These are phyloP conservation scores for Poeciliopsis occidentalis DNA, from an alignment of 2,113 vertebrate genomes.

Conservation along the genomic window DNA sequence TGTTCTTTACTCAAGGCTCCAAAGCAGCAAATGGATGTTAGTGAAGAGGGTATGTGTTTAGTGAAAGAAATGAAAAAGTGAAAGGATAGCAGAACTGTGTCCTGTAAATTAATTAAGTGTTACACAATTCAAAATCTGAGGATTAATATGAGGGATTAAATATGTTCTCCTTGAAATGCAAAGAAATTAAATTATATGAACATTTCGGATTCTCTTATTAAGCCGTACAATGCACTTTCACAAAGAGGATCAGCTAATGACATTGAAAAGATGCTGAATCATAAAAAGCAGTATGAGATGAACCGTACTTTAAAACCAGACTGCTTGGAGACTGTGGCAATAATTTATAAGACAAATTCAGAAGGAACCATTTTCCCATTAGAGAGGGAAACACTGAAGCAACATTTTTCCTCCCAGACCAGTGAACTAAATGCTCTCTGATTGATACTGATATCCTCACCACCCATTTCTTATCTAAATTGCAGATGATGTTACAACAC, in stretches of 20 bases:
- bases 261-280: constrained; percentile 53
- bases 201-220: constrained; percentile 23
- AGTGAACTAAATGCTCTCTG: constrained; percentile 63
- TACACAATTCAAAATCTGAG: constrained; percentile 1
- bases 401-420: constrained; percentile 55
- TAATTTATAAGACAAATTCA: constrained; percentile 72
- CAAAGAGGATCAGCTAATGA: constrained; percentile 35
- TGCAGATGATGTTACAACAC: constrained; percentile 56
- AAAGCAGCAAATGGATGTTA: neutral
- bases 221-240: constrained; percentile 16
- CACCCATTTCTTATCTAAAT: constrained; percentile 58
- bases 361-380: constrained; percentile 72
- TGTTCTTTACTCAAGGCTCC: neutral
- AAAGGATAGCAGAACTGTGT: neutral
- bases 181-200: constrained; percentile 26
- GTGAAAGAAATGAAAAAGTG: neutral
- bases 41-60: neutral
- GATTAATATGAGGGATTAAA: constrained; percentile 8
- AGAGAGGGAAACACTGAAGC: constrained; percentile 64
- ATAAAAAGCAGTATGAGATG: constrained; percentile 24
- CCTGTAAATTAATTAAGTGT: neutral
- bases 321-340: constrained; percentile 53
- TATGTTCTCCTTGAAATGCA: constrained; percentile 10
- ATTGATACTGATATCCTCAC: constrained; percentile 71
- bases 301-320: constrained; percentile 40